phyloP scores from a whole-genome alignment of 1,140 invertebrate genomes.

The Oryzaephilus surinamensis region DNA sequence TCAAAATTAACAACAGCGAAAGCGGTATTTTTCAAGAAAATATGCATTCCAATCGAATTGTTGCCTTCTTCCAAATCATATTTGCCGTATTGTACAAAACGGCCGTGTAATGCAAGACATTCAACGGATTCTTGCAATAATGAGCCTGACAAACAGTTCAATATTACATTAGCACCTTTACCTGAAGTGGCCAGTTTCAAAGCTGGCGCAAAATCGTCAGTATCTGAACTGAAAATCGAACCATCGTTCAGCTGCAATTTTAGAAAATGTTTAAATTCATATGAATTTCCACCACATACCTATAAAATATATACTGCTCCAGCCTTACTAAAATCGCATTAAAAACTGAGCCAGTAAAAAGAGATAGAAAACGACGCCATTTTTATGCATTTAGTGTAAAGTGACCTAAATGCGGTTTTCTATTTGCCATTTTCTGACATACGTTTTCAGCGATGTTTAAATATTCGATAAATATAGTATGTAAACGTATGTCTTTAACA shows the following conservation, averaged over 20 bases:
- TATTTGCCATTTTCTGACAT: no score
- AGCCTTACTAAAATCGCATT: no score
- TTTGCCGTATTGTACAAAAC: conserved; percentile 65
- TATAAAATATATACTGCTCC: no score
- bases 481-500: no score
- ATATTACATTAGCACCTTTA: conserved; percentile 47
- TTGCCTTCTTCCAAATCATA: conserved; percentile 59
- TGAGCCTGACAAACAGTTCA: conserved; percentile 53
- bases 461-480: no score
- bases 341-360: no score
- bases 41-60: conserved; percentile 45
- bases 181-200: conserved; percentile 39
- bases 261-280: conserved; percentile 2
- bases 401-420: no score
- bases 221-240: conserved; percentile 44
- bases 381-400: no score
- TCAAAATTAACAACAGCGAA: conserved; percentile 27
- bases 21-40: conserved; percentile 44
- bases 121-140: conserved; percentile 52
- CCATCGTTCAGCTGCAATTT: conserved; percentile 26
- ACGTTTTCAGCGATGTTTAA: no score
- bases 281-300: no score
- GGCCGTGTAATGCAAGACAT: conserved; percentile 51
- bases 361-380: no score
- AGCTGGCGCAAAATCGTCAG: conserved; percentile 44